These are phyloP conservation scores for Aphaenogaster ashmeadi DNA, from an alignment of 1,140 invertebrate species.

Conservation along the genomic window DNA sequence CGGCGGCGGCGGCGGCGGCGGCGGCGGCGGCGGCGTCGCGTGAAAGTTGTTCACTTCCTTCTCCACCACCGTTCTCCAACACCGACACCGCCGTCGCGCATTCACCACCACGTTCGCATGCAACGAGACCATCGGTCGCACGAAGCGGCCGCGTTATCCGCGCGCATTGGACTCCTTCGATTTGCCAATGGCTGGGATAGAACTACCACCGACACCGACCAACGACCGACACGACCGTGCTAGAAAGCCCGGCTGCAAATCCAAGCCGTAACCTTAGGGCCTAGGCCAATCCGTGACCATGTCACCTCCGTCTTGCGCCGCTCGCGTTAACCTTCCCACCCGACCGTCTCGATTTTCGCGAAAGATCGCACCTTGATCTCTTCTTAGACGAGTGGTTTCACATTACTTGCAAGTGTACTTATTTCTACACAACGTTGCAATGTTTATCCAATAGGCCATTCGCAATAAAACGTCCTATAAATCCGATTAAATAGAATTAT, in stretches of 20 bases:
- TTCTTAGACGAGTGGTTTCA: background rate
- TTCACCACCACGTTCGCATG: constrained; percentile 14
- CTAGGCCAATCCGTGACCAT: constrained; percentile 63
- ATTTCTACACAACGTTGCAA: background rate
- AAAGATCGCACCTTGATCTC: constrained; percentile 25
- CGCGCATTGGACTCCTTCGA: constrained; percentile 38
- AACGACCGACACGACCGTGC: constrained; percentile 2
- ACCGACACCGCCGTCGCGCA: background rate
- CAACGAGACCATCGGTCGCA: constrained; percentile 19
- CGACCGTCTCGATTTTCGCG: constrained; percentile 45
- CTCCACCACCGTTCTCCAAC: background rate
- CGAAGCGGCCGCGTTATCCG: constrained; percentile 35
- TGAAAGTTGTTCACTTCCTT: constrained; percentile 61
- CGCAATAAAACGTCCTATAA: background rate
- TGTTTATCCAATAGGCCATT: background rate
- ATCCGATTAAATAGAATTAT: background rate
- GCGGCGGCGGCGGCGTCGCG: constrained; percentile 34
- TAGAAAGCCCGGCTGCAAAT: constrained; percentile 51
- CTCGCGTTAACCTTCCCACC: constrained; percentile 44
- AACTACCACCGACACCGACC: constrained; percentile 14
- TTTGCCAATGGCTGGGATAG: constrained; percentile 52
- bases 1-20: background rate
- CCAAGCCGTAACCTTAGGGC: constrained; percentile 50
- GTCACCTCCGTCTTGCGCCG: constrained; percentile 58
- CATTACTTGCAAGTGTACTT: background rate